These are phyloP conservation scores for Pelmatolapia mariae DNA, from an alignment of 2,113 vertebrate genomes.

Conservation along the genomic window DNA sequence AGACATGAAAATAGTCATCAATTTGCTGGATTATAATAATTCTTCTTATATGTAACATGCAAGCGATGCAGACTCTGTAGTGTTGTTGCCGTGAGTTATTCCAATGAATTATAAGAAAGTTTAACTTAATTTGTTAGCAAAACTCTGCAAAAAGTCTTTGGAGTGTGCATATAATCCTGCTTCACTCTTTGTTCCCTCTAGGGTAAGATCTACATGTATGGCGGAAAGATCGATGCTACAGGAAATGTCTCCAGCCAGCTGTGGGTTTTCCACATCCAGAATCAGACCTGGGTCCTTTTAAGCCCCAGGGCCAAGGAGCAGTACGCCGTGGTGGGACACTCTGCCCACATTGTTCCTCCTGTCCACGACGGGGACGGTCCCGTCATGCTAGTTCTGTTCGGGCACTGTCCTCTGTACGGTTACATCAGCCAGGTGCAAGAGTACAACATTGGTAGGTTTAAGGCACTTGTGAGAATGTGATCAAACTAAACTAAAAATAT, in stretches of 20 bases:
- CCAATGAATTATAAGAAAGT: not conserved
- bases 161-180: not conserved
- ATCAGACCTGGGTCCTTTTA: slow-evolving; percentile 81
- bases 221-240: slow-evolving; percentile 90
- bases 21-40: not conserved
- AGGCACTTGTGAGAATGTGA: not conserved
- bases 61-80: not conserved
- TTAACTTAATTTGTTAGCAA: not conserved
- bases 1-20: not conserved
- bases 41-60: not conserved
- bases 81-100: not conserved
- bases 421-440: slow-evolving; percentile 94
- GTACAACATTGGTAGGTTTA: slow-evolving; percentile 84
- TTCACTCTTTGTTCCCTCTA: slow-evolving; percentile 22
- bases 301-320: slow-evolving; percentile 81
- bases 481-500: not conserved
- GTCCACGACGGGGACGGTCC: slow-evolving; percentile 39
- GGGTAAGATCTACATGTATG: slow-evolving; percentile 96
- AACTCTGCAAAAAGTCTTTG: not conserved
- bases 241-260: slow-evolving; percentile 93
- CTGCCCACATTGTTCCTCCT: slow-evolving; percentile 82
- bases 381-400: slow-evolving; percentile 92
- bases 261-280: slow-evolving; percentile 86
- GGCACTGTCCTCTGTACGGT: slow-evolving; percentile 93
- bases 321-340: slow-evolving; percentile 94